Conservation (phyloP, 2,113 vertebrate genomes). For the Phrynosoma blainvillii region DNA sequence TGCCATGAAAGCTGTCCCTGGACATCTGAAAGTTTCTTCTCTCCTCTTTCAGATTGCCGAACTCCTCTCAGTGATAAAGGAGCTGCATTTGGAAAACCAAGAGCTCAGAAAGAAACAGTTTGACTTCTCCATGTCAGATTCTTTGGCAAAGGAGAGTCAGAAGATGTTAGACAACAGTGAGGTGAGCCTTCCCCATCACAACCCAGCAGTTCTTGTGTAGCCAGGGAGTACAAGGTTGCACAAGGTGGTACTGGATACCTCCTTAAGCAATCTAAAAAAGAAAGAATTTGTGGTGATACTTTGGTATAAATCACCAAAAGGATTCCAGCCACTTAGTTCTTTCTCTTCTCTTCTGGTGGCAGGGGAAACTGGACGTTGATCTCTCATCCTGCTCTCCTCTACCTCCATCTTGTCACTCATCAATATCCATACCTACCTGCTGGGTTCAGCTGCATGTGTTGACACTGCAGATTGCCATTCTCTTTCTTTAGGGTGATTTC, state of each 20-base stretch:
- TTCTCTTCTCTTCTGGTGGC: too few species aligned
- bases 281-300: too few species aligned
- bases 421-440: not conserved
- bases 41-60: slow-evolving; percentile 81
- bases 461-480: not conserved
- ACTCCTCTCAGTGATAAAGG: slow-evolving; percentile 80
- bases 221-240: too few species aligned
- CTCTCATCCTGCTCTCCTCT: not conserved
- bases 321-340: too few species aligned
- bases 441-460: not conserved
- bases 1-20: too few species aligned
- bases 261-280: too few species aligned
- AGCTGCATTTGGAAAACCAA: slow-evolving; percentile 79
- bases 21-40: slow-evolving; percentile 21
- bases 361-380: too few species aligned
- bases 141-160: slow-evolving; percentile 51
- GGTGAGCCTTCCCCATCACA: slow-evolving; percentile 55
- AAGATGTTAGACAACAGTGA: slow-evolving; percentile 52
- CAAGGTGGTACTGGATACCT: too few species aligned
- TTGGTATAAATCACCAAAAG: too few species aligned
- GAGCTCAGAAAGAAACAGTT: slow-evolving; percentile 76
- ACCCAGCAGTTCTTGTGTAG: too few species aligned
- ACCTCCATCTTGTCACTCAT: not conserved
- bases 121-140: slow-evolving; percentile 52
- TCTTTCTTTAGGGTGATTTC: not conserved